Base-by-base conservation (phyloP, 2,113 vertebrate genomes). In the Herpetotheres cachinnans region DNA sequence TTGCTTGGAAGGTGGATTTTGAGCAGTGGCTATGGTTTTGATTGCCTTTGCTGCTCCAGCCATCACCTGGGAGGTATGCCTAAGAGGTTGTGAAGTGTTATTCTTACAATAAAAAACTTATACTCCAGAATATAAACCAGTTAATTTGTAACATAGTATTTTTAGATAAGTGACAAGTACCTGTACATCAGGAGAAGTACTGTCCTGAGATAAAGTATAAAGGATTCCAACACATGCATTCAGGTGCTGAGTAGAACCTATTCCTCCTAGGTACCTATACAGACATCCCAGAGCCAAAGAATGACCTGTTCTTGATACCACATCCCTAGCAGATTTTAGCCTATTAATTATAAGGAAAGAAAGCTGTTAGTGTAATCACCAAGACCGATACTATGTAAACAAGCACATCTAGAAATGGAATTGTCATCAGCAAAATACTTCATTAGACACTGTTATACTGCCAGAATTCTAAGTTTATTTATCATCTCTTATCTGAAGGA, bases 181-280 rank as follows among this genome's bases (percentile, higher is more conserved):
- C 98, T 99, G 99, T 77, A 99, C 99, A 95, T 99, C 99, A n/a
- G 99, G 99, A 58, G 99, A 99, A 91, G 99, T 99, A 92, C 93
- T 99, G 96, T 99, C 99, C 97, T 99, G 99, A 97, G 99, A 99
- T 78, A 99, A 98, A 78, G 99, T 99, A 97, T 99, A 99, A 78
- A 99, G 98, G 86, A 99, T 98, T 54, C 99, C 98, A 94, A 99
- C 97, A 89, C 99, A 99, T 61, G 99, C 98, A 95, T 97, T 98
- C 82, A 99, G 97, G 96, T 99, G 99, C 52, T 99, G 99, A 93
- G 98, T 90, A n/a, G 99, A 99, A 94, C 97, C 80, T 96, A 99
- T 98, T 66, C 99, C 99, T 93, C 99, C 99, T 24, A 98, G 96
- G 91, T 99, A 99, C 63, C 99, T 99, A 91, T 99, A 97, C 44